Base-by-base conservation (phyloP, 2,113 vertebrate species). In the Pelodiscus sinensis region DNA sequence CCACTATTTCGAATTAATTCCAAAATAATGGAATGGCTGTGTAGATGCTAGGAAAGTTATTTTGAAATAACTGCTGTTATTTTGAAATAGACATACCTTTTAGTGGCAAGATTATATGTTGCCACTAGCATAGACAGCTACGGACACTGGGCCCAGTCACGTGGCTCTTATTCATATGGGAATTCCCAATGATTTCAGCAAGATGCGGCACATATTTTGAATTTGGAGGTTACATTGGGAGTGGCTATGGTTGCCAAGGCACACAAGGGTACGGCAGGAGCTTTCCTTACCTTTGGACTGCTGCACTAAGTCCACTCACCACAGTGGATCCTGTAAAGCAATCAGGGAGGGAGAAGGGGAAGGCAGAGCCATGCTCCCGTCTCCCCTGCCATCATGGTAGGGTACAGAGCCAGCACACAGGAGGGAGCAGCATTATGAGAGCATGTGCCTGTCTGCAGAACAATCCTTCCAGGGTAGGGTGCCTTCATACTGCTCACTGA, bases 241-340 rank as follows among this genome's bases (percentile, higher is more conserved):
- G 52, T 79, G 5, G 13, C 0, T 8, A n/a, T 29, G 60, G 3
- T 19, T 88, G 50, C 6, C 21, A 1, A 3, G 31, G 68, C 7
- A 77, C 35, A 44, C 58, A 68, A 88, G 24, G 15, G 2, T 22
- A 81, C 29, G 13, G 5, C 21, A 85, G 5, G 6, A 85, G 2
- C 56, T 81, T 90, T 12, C 9, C 38, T 8, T 16, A 51, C 68
- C 87, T 85, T 79, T 54, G 9, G 27, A 71, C n/a, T 82, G 14
- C 35, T 84, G 68, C 75, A 75, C 68, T 38, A 87, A 87, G n/a
- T 24, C 10, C 29, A 89, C 27, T 86, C 8, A 4, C 50, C 58
- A 22, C 68, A 92, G 55, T 2, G 1, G 9, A 22, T 2, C 50
- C 16, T 52, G 25, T 84, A 81, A 87, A 25, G 2, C 9, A 6